Conservation (phyloP, 2,888 invertebrate species). For the Halocaridina rubra region DNA sequence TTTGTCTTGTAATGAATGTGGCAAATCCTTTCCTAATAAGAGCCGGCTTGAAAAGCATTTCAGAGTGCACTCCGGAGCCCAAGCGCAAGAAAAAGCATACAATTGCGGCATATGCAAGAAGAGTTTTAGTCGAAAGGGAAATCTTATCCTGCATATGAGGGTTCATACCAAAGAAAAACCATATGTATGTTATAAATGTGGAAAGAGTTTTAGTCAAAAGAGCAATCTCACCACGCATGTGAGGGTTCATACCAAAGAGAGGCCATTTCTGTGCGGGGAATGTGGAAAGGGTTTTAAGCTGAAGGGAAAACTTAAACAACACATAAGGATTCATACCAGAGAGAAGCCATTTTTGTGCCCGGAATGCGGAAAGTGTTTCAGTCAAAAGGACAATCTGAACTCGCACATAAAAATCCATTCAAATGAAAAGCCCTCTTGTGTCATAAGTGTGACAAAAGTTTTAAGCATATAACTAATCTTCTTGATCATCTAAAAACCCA, state of each 20-base stretch:
- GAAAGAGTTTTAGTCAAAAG: not conserved
- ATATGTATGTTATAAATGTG: not conserved
- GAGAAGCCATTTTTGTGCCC: not conserved
- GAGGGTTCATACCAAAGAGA: not conserved
- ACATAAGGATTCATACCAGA: not conserved
- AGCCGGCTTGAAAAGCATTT: not conserved
- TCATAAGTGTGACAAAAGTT: not conserved
- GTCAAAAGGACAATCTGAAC: not conserved
- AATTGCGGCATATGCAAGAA: not conserved
- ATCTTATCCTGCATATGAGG: not conserved
- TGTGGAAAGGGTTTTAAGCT: not conserved
- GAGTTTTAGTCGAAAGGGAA: not conserved
- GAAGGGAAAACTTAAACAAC: not conserved
- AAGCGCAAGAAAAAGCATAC: not conserved
- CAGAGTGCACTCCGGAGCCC: not conserved
- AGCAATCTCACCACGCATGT: not conserved
- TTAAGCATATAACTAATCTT: not conserved
- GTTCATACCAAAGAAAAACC: not conserved
- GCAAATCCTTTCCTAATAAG: not conserved
- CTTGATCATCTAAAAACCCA: not conserved
- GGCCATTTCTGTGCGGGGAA: not conserved
- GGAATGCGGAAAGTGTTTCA: not conserved
- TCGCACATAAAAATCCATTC: not conserved
- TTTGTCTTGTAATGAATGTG: not conserved
- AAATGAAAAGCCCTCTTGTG: not conserved